Evolutionary conservation across 1,140 invertebrate genomes (phyloP), one percentile per base, ranked within the genome.

Genomic region (Drosophila paulistorum): DNA sequence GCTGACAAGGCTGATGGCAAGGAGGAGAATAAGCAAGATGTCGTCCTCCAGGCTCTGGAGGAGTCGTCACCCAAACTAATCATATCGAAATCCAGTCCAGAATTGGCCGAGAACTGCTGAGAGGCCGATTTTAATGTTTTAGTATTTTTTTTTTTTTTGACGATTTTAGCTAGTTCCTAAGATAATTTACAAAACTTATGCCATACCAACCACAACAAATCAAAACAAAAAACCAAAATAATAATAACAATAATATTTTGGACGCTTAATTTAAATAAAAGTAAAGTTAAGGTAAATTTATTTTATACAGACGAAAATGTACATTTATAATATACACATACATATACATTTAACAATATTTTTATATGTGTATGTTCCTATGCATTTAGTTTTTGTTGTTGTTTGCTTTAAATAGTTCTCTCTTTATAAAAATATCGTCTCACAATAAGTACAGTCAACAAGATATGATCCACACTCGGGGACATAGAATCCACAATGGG

Each of bases 111-210:
- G 33, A 78, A 77, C 41, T 48, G 59, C 71, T 65, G 33, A 61
- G 55, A 61, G 74, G 9, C 10, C 10, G 1, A 11, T 60, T 37
- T 41, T 39, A 62, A 30, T 30, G 30, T 30, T 10, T 35, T 68
- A 72, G 58, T 68, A 65, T 79, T 48, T 77, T 75, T 30, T 48
- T 77, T 75, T 30, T 30, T 30, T 30, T 30, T 11, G 66, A 89
- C 84, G 83, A 87, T 87, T 87, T 87, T 87, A 85, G 80, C 10
- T 87, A 87, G 65, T 51, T 33, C 5, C n/a, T 83, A 86, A 83
- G 83, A 37, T 71, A 77, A 65, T 55, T 65, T 77, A 76, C 54
- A 42, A 35, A 65, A 57, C 20, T 59, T 42, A 63, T 83, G 83
- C 83, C 83, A 86, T 87, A 86, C 55, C 70, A 57, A 86, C 55